These are phyloP conservation scores for Nemotelus nigrinus DNA, from an alignment of 2,888 invertebrate species.

Conservation along the genomic window DNA sequence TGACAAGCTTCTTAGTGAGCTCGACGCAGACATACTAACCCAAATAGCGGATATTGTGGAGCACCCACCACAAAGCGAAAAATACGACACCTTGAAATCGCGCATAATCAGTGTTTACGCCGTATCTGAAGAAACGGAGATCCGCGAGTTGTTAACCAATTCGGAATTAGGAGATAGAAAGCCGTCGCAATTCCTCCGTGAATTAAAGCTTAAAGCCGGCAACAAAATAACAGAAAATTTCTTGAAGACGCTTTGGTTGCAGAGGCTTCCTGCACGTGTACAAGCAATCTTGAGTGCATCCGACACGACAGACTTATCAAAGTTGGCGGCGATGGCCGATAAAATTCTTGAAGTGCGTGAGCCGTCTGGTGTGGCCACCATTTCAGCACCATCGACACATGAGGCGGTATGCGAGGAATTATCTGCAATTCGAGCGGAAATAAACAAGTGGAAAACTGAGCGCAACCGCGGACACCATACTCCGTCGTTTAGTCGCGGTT, in stretches of 20 bases:
- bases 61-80: background rate
- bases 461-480: too few relatives aligned
- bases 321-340: too few relatives aligned
- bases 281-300: background rate
- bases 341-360: too few relatives aligned
- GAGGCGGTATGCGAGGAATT: too few relatives aligned
- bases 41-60: slow-evolving; percentile 2
- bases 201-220: too few relatives aligned
- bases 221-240: slow-evolving; percentile 6
- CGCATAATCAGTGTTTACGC: slow-evolving; percentile 4
- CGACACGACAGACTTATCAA: background rate
- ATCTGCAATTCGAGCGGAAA: too few relatives aligned
- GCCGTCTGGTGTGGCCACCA: too few relatives aligned
- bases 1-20: background rate
- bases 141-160: slow-evolving; percentile 2
- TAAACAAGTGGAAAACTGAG: background rate
- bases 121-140: background rate
- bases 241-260: slow-evolving; percentile 18
- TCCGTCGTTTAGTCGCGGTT: too few relatives aligned
- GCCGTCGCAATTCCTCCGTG: too few relatives aligned
- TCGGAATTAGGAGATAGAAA: slow-evolving; percentile 4
- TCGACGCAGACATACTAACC: background rate
- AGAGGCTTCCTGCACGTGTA: too few relatives aligned
- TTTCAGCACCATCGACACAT: too few relatives aligned
- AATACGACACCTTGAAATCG: background rate